Evolutionary conservation across 2,888 invertebrate genomes (phyloP).

Genomic region (Lordiphosa fenestrarum): DNA sequence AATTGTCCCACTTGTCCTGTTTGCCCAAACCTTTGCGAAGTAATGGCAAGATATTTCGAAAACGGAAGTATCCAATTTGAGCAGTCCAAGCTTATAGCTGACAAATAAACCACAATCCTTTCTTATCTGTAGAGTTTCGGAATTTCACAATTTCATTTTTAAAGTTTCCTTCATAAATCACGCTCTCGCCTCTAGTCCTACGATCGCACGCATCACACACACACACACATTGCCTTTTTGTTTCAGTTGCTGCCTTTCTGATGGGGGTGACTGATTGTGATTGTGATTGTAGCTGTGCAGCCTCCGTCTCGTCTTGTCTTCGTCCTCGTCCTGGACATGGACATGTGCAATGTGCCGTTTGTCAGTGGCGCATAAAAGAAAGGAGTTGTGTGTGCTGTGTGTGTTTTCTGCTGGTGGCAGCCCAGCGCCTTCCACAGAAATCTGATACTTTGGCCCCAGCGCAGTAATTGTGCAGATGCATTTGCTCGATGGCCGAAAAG

Average conservation of each 20-base stretch:
- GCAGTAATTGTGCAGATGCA: constrained; percentile 73
- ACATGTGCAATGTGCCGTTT: constrained; percentile 75
- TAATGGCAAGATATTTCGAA: too few relatives aligned
- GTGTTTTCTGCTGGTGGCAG: constrained; percentile 40
- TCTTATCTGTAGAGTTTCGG: too few relatives aligned
- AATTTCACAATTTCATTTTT: not conserved
- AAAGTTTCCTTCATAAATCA: constrained; percentile 1
- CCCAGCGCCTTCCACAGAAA: constrained; percentile 59
- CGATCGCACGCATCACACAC: constrained; percentile 17
- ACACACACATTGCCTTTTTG: constrained; percentile 52
- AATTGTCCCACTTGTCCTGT: too few relatives aligned
- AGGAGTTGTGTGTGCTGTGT: constrained; percentile 53
- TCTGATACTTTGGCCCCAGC: constrained; percentile 64
- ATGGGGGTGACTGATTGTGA: constrained; percentile 74
- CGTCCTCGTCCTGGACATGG: constrained; percentile 32
- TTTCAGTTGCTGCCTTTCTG: constrained; percentile 69
- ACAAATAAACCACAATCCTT: too few relatives aligned
- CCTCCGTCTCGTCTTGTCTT: constrained; percentile 31
- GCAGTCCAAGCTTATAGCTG: too few relatives aligned
- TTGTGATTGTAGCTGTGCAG: constrained; percentile 51
- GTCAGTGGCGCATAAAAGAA: constrained; percentile 75
- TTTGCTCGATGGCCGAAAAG: constrained; percentile 51
- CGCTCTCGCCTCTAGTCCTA: constrained; percentile 23
- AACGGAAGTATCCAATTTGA: too few relatives aligned
- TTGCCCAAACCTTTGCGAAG: too few relatives aligned